Base-by-base conservation (phyloP, 2,113 vertebrate species). In the Clupea harengus region DNA sequence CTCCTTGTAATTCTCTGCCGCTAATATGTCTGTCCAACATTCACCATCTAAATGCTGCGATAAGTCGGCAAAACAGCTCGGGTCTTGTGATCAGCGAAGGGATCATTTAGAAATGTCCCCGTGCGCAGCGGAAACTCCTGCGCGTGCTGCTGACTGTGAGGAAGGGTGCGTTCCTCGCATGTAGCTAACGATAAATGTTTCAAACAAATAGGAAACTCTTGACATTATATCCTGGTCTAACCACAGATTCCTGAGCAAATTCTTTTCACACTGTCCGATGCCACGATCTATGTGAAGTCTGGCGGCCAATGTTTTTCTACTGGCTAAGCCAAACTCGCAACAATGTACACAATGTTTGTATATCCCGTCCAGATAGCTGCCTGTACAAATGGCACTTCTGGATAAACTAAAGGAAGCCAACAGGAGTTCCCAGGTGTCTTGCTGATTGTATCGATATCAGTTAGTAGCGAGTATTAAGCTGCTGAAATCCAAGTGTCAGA, bases 31-130 rank as follows among this genome's bases (percentile, higher is more conserved):
- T 13, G 64, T 72, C 10, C 64, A 72, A 28, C 64, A 32, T 72
- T 72, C n/a, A 28, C 64, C 25, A 32, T 72, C n/a, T 72, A 11
- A 32, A 25, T 13, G 64, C 64, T 32, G 64, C 32, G 25, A 72
- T 72, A 72, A 72, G 64, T 72, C 64, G 64, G 25, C 32, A 28
- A 72, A 72, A 72, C n/a, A 72, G 64, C 25, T 28, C 13, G 25
- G 64, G 64, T 72, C 25, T 72, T 32, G 64, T 72, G 64, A 72
- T 72, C 25, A 10, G 64, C 64, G n/a, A 72, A 72, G n/a, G 25
- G 64, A 72, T 72, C 64, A 72, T 25, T 72, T 25, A 72, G 64
- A 72, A 67, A 72, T 32, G 64, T 72, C n/a, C 25, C 64, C 64
- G 64, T 32, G 64, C 25, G 25, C 64, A 28, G 64, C 25, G 64